Evolutionary conservation across 1,140 invertebrate genomes (phyloP).

Genomic region (Drosophila watanabei): DNA sequence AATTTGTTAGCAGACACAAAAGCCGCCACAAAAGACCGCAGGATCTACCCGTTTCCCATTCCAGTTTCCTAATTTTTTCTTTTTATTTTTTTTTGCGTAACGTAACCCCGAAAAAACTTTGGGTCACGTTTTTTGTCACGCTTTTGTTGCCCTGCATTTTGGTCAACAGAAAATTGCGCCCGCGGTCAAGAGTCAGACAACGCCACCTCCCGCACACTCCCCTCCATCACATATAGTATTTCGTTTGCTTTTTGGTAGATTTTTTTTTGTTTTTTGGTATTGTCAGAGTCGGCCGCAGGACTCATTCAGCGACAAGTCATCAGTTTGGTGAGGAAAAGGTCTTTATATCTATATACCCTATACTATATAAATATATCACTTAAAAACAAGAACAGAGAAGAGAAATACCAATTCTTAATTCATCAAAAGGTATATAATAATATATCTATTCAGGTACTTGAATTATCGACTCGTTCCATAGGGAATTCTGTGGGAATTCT

Average conservation of each 20-base stretch:
- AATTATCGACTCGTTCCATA: too few relatives aligned
- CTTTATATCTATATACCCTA: not conserved
- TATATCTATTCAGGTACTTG: not conserved
- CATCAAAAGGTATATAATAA: not conserved
- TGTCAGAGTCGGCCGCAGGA: constrained; percentile 16
- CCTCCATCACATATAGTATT: not conserved
- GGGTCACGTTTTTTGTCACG: constrained; percentile 79
- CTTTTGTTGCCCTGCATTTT: constrained; percentile 50
- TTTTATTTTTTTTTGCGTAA: not conserved
- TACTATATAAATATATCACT: not conserved
- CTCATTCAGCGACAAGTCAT: constrained; percentile 20
- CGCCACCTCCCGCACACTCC: not conserved
- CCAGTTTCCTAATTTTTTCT: not conserved
- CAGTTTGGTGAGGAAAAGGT: not conserved
- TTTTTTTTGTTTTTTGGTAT: not conserved
- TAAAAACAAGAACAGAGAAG: not conserved
- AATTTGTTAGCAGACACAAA: constrained; percentile 79
- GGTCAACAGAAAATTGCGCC: constrained; percentile 64
- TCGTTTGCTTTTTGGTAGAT: constrained; percentile 1
- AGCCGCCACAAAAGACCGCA: constrained; percentile 65
- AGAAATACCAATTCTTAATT: not conserved
- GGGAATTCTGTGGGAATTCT: too few relatives aligned
- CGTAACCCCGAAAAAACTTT: constrained; percentile 61
- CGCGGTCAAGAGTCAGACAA: constrained; percentile 69
- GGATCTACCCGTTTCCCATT: not conserved